Percentiles rank a stretch among this genome's conserved stretches.
These are phyloP conservation scores for Oppia nitens DNA, from an alignment of 1,140 invertebrate species.

Conservation along the genomic window DNA sequence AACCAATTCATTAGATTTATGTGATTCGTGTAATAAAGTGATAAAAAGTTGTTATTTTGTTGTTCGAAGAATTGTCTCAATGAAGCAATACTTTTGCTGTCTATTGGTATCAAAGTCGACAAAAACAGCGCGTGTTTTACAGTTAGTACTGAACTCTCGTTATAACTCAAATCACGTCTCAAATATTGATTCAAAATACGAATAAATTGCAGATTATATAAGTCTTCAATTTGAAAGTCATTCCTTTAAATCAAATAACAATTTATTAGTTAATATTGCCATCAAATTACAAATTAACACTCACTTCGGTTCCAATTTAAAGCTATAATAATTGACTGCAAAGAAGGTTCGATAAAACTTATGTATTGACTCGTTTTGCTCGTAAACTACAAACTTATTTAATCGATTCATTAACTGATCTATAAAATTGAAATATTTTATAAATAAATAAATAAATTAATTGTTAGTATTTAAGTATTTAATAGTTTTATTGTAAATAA, in stretches of 20 bases:
- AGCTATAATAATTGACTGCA: neutral
- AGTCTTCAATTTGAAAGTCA: neutral
- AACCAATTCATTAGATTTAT: neutral
- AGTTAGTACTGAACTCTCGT: neutral
- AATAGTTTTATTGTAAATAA: no score
- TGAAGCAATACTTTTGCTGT: neutral
- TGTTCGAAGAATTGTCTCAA: neutral
- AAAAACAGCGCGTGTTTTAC: neutral
- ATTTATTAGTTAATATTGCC: neutral
- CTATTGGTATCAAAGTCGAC: neutral
- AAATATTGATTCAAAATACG: neutral
- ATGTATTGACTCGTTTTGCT: neutral
- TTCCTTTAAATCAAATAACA: neutral
- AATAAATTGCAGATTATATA: neutral
- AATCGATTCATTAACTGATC: neutral
- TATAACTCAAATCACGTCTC: neutral
- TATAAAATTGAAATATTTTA: neutral
- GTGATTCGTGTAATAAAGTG: neutral
- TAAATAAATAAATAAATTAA: no score
- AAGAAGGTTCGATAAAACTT: neutral
- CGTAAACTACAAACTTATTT: neutral
- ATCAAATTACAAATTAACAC: neutral
- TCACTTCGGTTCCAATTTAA: neutral
- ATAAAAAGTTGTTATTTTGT: neutral
- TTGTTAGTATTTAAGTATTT: neutral